Percentiles rank a stretch among this genome's conserved stretches.
Conservation (phyloP, 2,113 vertebrate genomes). For the Mugil cephalus region DNA sequence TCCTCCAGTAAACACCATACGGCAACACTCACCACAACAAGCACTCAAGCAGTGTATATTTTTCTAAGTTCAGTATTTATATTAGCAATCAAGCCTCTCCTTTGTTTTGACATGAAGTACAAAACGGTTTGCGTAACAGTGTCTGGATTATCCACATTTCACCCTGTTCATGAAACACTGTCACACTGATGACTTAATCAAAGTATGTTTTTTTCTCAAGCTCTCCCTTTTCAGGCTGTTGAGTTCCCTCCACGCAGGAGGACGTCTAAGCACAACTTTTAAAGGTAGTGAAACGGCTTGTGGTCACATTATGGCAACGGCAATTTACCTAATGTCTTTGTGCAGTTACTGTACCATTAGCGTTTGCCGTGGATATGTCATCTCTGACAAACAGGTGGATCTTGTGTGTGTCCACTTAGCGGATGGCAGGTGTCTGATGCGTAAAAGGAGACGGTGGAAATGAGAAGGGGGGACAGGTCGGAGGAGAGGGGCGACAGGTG, state of each 20-base stretch:
- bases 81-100: neutral
- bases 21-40: neutral
- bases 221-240: neutral
- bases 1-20: conserved; percentile 19
- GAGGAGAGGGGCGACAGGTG: conserved; percentile 56
- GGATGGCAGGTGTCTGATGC: conserved; percentile 60
- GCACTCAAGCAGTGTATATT: neutral
- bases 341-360: conserved; percentile 19
- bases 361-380: conserved; percentile 24
- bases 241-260: neutral
- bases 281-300: neutral
- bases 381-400: conserved; percentile 20
- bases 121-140: conserved; percentile 31
- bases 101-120: conserved; percentile 32
- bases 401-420: conserved; percentile 13
- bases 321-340: conserved; percentile 36
- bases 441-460: conserved; percentile 67
- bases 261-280: conserved; percentile 13
- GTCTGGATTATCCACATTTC: neutral
- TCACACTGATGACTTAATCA: neutral
- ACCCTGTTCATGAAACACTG: neutral
- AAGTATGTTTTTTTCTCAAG: neutral
- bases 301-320: conserved; percentile 11
- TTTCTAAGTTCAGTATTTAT: conserved; percentile 1
- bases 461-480: neutral